Base-by-base conservation (phyloP, 53 echinoderm and acorn worm genomes). In the Stichopus horrens region DNA sequence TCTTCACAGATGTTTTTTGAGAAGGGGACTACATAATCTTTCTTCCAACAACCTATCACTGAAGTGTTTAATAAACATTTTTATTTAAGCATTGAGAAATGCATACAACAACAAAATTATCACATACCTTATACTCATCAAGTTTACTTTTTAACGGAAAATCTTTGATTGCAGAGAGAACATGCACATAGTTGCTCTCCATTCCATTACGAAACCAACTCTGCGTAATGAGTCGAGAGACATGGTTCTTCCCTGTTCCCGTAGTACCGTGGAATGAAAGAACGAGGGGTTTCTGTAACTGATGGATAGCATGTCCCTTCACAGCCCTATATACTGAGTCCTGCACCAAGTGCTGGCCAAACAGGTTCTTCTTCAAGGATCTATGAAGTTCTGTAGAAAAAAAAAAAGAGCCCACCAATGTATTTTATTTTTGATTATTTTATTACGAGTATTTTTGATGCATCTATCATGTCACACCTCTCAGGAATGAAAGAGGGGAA, bases 241-340 rank as follows among this genome's bases (percentile, higher is more conserved):
- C 97, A 80, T 84, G 91, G 90, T 95, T 96, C 87, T 96, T 96
- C 14, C 97, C 97, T 1, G 93, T 92, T 10, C 97, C 97, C 0
- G 97, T 92, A 20, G 79, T 89, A 7, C 97, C 97, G 73, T 96
- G 97, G 67, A 96, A 96, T 0, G 97, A 95, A 19, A 96, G 88
- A n/a, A 95, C 93, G 7, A 96, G 88, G 2, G 97, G 93, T 67
- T 92, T 92, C 5, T 86, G 71, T 53, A 90, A 90, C 21, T 92
- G 83, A 4, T 58, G 83, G 51, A 77, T 57, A 1, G 19, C 51
- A 73, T 95, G 90, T 2, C 91, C 95, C 5, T 86, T 20, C 13
- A 96, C 82, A 16, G 94, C 90, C 9, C 81, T 90, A 4, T 74
- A 54, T 52, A 94, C 89, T 59, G 89, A 85, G 0, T 91, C 78